These are phyloP conservation scores for Gymnocheta viridis DNA, from an alignment of 2,888 invertebrate species.

Conservation along the genomic window DNA sequence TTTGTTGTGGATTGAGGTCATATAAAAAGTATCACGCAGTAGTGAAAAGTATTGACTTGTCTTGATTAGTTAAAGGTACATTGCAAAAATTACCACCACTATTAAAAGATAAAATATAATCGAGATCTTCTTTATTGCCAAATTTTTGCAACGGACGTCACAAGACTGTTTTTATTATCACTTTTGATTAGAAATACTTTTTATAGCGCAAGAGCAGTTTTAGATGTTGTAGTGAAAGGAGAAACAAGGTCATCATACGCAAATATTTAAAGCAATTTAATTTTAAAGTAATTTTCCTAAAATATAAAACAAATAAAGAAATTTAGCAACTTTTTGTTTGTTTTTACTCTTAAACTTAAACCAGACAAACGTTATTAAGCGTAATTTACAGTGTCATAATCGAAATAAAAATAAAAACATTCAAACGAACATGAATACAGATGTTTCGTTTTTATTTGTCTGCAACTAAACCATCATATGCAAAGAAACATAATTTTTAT, in stretches of 20 bases:
- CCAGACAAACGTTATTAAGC: slow-evolving; percentile 11
- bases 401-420: slow-evolving; percentile 24
- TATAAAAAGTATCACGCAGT: no score
- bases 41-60: no score
- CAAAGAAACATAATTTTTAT: slow-evolving; percentile 23
- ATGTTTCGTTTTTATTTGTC: slow-evolving; percentile 13
- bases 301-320: slow-evolving; percentile 17
- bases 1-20: no score
- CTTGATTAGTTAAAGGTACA: no score
- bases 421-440: background rate
- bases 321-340: slow-evolving; percentile 10
- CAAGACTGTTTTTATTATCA: background rate
- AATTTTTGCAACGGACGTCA: background rate
- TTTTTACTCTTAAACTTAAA: background rate
- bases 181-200: background rate
- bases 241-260: slow-evolving; percentile 32
- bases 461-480: slow-evolving; percentile 37
- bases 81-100: no score
- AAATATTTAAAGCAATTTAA: slow-evolving; percentile 12
- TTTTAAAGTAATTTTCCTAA: background rate
- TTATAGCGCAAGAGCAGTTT: background rate
- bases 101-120: no score
- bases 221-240: background rate
- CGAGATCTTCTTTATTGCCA: no score
- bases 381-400: slow-evolving; percentile 46